Evolutionary conservation across 2,888 invertebrate genomes (phyloP).

Genomic region (Meiosimyza platycephala): DNA sequence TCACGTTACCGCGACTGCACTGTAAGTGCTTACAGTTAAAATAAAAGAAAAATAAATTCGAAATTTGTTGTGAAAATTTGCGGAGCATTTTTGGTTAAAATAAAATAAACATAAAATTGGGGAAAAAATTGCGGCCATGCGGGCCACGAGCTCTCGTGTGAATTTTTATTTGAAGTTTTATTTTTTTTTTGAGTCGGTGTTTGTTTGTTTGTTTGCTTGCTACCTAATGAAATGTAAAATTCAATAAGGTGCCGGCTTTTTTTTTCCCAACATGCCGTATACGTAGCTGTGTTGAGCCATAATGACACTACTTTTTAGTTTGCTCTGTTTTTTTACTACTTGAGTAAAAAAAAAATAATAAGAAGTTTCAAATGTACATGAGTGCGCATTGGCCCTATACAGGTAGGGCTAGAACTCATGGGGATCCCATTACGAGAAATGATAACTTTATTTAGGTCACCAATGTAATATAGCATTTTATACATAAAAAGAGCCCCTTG

Average conservation of each 20-base stretch:
- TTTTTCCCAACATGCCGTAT: not conserved
- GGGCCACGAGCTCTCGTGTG: slow-evolving; percentile 13
- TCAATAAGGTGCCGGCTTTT: slow-evolving; percentile 44
- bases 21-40: too few species aligned
- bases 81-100: slow-evolving; percentile 19
- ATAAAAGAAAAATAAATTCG: not conserved
- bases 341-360: too few species aligned
- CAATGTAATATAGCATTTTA: too few species aligned
- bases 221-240: slow-evolving; percentile 49
- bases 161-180: slow-evolving; percentile 15
- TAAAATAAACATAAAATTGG: slow-evolving; percentile 20
- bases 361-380: too few species aligned
- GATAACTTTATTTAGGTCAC: too few species aligned
- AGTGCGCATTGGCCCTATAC: too few species aligned
- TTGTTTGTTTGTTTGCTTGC: not conserved
- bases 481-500: too few species aligned
- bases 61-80: slow-evolving; percentile 21
- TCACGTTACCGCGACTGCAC: too few species aligned
- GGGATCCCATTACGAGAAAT: too few species aligned
- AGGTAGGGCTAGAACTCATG: too few species aligned
- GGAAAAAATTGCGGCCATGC: not conserved
- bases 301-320: too few species aligned
- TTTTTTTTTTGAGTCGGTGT: not conserved
- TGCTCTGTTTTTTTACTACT: too few species aligned
- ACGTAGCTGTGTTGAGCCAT: not conserved